Base-by-base conservation (phyloP, 2,888 invertebrate genomes). In the Calephelis perditalis region DNA sequence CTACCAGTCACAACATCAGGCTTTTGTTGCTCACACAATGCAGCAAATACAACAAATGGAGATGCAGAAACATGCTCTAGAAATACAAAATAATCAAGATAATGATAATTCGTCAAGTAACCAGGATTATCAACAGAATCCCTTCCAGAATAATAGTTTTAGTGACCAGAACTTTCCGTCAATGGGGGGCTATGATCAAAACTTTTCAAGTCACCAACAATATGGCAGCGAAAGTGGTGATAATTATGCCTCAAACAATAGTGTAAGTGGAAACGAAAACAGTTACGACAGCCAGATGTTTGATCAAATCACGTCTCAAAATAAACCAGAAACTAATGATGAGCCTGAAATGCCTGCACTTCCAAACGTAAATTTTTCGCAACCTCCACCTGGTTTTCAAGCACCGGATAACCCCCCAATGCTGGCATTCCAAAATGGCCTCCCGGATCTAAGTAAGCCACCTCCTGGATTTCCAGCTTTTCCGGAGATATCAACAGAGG, bases 1-100 rank as follows among this genome's bases (percentile, higher is more conserved):
- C 73, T 97, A 98, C 75, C 96, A 97, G 86, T 94, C 96, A 49
- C 99, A 99, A 78, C 99, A 99, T 88, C 96, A 98, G 82, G 96
- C 98, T 10, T 99, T 98, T 80, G 96, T 97, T 10, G 93, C 95
- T 63, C 99, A 99, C 86, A 96, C 98, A 7, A 92, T 96, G 84
- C 95, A 96, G 77, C 97, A 97, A 82, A 96, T 98, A 72, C 95
- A 96, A 73, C 96, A 94, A 71, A 87, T 96, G 58, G 96, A 97
- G 77, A 94, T 95, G 79, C 96, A 96, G 77, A 96, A 94, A 73
- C 92, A 94, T 68, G 91, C 92, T 0, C 78, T 94, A 45, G 94
- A 94, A 91, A 74, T 90, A 84, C 91, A 79, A 71, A 90, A 75
- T 66, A 78, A 68, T 66, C 81, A 81, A 35, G 84, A 88, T 40